phyloP scores from a whole-genome alignment of 2,888 invertebrate genomes.

The Punctoribates punctum region DNA sequence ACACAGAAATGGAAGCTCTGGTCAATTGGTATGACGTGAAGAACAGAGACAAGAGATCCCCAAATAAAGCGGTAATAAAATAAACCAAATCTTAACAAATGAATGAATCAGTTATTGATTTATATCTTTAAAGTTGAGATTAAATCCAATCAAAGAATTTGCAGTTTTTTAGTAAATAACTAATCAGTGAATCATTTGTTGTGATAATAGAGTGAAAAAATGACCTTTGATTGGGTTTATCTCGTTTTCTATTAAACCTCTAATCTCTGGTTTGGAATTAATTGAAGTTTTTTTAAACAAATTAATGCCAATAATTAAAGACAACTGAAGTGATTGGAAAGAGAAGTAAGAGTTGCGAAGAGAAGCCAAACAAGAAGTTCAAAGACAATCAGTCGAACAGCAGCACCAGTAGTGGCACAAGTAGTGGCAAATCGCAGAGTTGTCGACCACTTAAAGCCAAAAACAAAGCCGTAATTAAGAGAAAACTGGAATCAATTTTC shows the following conservation, averaged over 20 bases:
- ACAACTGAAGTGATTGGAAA: constrained; percentile 59
- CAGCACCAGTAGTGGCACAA: background rate
- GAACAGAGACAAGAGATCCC: constrained; percentile 29
- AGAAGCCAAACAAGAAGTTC: constrained; percentile 59
- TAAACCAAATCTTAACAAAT: background rate
- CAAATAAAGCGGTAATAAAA: constrained; percentile 27
- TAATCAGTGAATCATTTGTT: no score
- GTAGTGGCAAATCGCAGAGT: background rate
- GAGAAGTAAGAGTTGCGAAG: constrained; percentile 59
- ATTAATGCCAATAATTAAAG: constrained; percentile 34
- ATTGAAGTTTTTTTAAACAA: background rate
- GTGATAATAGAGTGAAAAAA: no score
- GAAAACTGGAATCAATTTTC: background rate
- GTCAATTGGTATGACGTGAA: constrained; percentile 55
- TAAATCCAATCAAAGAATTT: no score
- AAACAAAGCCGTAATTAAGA: constrained; percentile 4
- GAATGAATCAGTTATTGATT: no score
- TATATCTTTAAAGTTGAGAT: no score
- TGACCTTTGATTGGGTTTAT: no score
- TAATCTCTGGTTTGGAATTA: background rate
- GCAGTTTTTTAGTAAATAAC: no score
- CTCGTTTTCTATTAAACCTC: no score
- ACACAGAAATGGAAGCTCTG: constrained; percentile 53
- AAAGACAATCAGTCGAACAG: constrained; percentile 49
- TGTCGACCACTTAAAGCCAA: constrained; percentile 13